Base-by-base conservation (phyloP, 2,113 vertebrate species). In the Planiliza haematocheilus region DNA sequence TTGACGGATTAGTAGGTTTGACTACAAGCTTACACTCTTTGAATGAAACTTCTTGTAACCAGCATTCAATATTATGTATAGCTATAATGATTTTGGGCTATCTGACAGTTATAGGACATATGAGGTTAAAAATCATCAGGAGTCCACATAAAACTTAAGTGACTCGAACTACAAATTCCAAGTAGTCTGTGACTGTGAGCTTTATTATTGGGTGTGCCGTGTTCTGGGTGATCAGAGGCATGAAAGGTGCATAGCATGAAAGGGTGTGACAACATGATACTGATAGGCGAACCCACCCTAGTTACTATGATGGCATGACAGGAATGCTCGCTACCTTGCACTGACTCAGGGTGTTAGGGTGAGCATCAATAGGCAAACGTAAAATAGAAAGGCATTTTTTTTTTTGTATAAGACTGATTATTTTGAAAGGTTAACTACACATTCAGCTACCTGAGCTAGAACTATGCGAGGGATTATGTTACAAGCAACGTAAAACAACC, bases 241-340 rank as follows among this genome's bases (percentile, higher is more conserved):
- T 87, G 82, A 80, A 70, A 48, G 20, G 48, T 80, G 42, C 84
- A 90, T 93, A 88, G 72, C 89, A 73, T 1, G 8, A 16, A 14
- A 21, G 84, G 91, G 91, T 86, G 92, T 89, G 86, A 79, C 83
- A 42, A 6, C 37, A 41, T 11, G 8, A 65, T 45, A 62, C 56
- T 64, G 55, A 87, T 55, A 67, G 34, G 13, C n/a, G 45, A 62
- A 68, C 70, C 66, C 46, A 64, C 65, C 83, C 68, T 57, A 14
- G 63, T 68, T 14, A 18, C 4, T 0, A 11, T 34, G 49, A 70
- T 39, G 21, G 43, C 8, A 61, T 0, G 14, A 55, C 10, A 82
- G 80, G 87, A 91, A 91, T 89, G 88, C 55, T 59, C 67, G 53
- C 65, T n/a, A 10, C 1, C 67, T 59, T 14, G 20, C 10, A 8